Base-by-base conservation (phyloP, 2,888 invertebrate species). In the Morinoia aosen region DNA sequence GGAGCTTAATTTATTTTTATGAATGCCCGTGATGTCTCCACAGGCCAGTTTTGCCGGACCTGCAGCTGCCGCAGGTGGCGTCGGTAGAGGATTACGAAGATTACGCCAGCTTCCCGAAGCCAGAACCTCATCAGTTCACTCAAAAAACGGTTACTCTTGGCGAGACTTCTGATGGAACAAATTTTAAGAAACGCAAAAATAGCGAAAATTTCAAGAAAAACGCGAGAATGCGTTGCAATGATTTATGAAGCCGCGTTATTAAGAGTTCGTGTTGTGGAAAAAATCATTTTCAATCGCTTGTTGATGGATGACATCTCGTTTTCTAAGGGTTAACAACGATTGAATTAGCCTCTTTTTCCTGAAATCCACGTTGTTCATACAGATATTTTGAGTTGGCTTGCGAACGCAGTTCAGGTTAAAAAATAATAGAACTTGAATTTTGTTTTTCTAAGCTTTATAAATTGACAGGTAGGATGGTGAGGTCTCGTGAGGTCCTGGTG, bases 101-200 rank as follows among this genome's bases (percentile, higher is more conserved):
- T 3, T 96, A 96, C 58, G 58, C 96, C n/a, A 40, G 88, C 11
- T 88, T 93, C 40, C 94, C 90, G 25, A 95, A 96, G 33, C 96
- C 95, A 4, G 95, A 94, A 91, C 90, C 95, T n/a, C 91, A 96
- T 56, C 58, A 64, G 14, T 96, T 96, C 56, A 91, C 95, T 56
- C 96, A 95, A 58, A 96, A 96, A 64, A 96, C 95, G 16, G 96
- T 96, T 33, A 96, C 96, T 8, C 91, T 96, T 5, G 91, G 94
- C n/a, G 95, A 91, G 48, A 95, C 58, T 61, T 91, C 64, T 11
- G 11, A 25, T 5, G 76, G 57, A 19, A 64, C 96, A 39, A 97
- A 97, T 5, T 98, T 98, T 97, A 98, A 98, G 97, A 98, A 98
- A 97, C 97, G 98, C 96, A 98, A 98, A 97, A 97, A 98, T 39